Conservation (phyloP, 23 tunicate species). For the Phallusia fumigata region DNA sequence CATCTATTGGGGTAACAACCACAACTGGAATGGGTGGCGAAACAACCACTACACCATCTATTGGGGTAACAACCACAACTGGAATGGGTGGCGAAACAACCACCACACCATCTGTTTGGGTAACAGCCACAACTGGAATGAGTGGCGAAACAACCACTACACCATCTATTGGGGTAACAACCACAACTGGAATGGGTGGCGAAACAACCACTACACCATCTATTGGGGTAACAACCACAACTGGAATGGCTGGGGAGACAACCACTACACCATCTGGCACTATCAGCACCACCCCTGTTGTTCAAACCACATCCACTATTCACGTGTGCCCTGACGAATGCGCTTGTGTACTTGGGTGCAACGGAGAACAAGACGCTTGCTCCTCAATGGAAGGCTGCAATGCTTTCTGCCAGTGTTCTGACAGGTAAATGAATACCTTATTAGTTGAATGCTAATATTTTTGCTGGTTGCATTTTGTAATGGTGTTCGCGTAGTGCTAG, state of each 20-base stretch:
- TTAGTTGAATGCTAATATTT: too few relatives aligned
- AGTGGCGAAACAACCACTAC: slow-evolving; percentile 36
- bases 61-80: too few relatives aligned
- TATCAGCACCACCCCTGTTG: background rate
- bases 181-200: slow-evolving; percentile 23
- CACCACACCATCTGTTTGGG: slow-evolving; percentile 5
- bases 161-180: background rate
- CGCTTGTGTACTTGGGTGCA: slow-evolving; percentile 58
- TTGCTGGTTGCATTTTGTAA: too few relatives aligned
- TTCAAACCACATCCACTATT: slow-evolving; percentile 24
- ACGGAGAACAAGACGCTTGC: slow-evolving; percentile 74
- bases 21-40: slow-evolving; percentile 22
- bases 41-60: slow-evolving; percentile 51
- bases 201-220: slow-evolving; percentile 26
- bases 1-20: slow-evolving; percentile 16
- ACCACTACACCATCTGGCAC: background rate
- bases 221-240: slow-evolving; percentile 14
- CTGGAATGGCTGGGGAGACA: slow-evolving; percentile 11
- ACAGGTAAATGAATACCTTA: slow-evolving; percentile 31
- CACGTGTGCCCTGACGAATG: slow-evolving; percentile 48
- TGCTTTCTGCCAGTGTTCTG: slow-evolving; percentile 49
- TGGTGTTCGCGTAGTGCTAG: too few relatives aligned
- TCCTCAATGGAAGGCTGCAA: slow-evolving; percentile 36
- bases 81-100: slow-evolving; percentile 19
- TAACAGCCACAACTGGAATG: slow-evolving; percentile 8